Percentiles rank a stretch among this genome's conserved stretches.
phyloP scores from a whole-genome alignment of 2,797 vertebrate genomes.

The Myoxocephalus aenaeus region DNA sequence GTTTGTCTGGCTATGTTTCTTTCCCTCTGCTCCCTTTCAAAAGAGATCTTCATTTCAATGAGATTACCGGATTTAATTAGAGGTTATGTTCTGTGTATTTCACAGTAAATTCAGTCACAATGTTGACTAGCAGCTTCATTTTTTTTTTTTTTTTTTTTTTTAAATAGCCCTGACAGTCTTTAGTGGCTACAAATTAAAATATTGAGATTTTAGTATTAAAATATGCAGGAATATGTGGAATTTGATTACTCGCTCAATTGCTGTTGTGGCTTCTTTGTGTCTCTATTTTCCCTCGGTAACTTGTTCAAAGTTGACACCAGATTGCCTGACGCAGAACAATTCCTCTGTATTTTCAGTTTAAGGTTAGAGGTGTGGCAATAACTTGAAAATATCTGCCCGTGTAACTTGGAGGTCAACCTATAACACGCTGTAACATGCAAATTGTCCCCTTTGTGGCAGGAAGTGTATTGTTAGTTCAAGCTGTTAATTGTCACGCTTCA shows the following conservation, averaged over 20 bases:
- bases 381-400: constrained; percentile 14
- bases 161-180: background rate
- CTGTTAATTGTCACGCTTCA: constrained; percentile 27
- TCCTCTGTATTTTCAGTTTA: constrained; percentile 4
- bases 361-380: constrained; percentile 31
- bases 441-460: constrained; percentile 40
- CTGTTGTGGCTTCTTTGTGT: background rate
- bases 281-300: background rate
- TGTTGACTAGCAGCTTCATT: background rate
- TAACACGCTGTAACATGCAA: constrained; percentile 27
- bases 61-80: background rate
- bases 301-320: background rate
- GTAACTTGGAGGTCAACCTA: constrained; percentile 35
- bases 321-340: constrained; percentile 16
- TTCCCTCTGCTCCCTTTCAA: background rate
- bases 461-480: constrained; percentile 34
- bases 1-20: background rate
- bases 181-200: background rate
- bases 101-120: background rate
- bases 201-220: background rate
- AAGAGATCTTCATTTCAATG: background rate
- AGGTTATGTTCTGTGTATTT: background rate
- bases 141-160: background rate
- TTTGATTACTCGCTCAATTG: constrained; percentile 14
- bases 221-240: constrained; percentile 3